Conservation (phyloP, 1,140 invertebrate genomes). For the Hyphantria cunea region DNA sequence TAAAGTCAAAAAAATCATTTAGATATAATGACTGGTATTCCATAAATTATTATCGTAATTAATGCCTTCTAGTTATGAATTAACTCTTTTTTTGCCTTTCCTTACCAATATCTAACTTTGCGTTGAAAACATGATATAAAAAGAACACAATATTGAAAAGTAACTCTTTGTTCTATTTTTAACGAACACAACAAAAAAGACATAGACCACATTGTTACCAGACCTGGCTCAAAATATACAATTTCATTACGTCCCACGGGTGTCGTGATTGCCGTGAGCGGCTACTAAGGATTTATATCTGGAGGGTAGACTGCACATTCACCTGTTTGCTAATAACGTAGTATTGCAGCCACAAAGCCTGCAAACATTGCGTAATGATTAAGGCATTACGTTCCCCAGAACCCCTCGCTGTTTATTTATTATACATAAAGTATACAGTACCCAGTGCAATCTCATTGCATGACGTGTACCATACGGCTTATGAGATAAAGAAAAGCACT, state of each 20-base stretch:
- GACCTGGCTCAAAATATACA: background rate
- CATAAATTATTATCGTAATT: too few relatives aligned
- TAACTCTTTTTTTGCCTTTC: too few relatives aligned
- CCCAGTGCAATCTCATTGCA: background rate
- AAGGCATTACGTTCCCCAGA: conserved; percentile 1
- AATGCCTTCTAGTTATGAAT: too few relatives aligned
- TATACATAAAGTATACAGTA: conserved; percentile 2
- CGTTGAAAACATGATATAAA: too few relatives aligned
- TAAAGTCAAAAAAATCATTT: too few relatives aligned
- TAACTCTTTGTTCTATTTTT: too few relatives aligned
- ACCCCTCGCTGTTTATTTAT: background rate
- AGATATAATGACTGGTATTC: too few relatives aligned
- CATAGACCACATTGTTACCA: background rate
- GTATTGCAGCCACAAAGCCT: background rate
- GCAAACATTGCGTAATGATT: conserved; percentile 7
- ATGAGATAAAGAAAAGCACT: too few relatives aligned
- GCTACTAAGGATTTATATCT: conserved; percentile 1
- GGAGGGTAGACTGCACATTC: background rate
- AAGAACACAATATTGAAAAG: too few relatives aligned
- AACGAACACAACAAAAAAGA: too few relatives aligned
- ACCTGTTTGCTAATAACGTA: conserved; percentile 5
- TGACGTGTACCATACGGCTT: too few relatives aligned
- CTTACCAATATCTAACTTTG: too few relatives aligned
- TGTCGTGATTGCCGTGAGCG: background rate
- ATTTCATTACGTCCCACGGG: conserved; percentile 1